Percentiles rank a stretch among this genome's conserved stretches.
These are phyloP conservation scores for Melinaea marsaeus DNA, from an alignment of 2,888 invertebrate species.

Conservation along the genomic window DNA sequence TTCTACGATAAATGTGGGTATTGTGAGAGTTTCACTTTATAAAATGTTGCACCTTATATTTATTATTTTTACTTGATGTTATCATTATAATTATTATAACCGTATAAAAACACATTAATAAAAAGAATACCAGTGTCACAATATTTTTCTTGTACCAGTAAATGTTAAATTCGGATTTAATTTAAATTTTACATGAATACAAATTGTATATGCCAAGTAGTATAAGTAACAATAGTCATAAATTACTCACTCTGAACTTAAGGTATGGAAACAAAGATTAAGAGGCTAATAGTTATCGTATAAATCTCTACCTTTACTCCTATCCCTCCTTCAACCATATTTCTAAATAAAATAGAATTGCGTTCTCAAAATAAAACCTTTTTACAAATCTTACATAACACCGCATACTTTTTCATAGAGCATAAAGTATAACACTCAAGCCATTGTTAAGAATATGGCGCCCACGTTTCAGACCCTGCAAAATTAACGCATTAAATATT, in stretches of 20 bases:
- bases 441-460: slow-evolving; percentile 11
- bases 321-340: too few relatives aligned
- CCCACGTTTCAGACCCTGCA: slow-evolving; percentile 5
- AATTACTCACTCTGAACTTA: too few relatives aligned
- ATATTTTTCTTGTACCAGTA: too few relatives aligned
- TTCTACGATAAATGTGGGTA: slow-evolving; percentile 1
- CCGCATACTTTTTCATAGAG: slow-evolving; percentile 7
- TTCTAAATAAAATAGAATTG: background rate
- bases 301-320: too few relatives aligned
- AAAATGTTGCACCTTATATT: background rate
- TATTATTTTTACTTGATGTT: background rate
- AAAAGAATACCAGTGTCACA: too few relatives aligned
- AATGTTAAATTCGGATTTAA: too few relatives aligned
- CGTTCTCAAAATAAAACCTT: slow-evolving; percentile 4
- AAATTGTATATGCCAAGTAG: too few relatives aligned
- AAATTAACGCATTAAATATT: slow-evolving; percentile 19
- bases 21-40: background rate
- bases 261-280: too few relatives aligned
- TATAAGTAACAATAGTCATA: too few relatives aligned
- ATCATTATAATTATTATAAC: background rate
- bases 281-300: too few relatives aligned
- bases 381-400: slow-evolving; percentile 11
- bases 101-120: too few relatives aligned
- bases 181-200: too few relatives aligned
- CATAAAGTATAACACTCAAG: slow-evolving; percentile 10